These are phyloP conservation scores for Lordiphosa mommai DNA, from an alignment of 1,140 invertebrate species.

Conservation along the genomic window DNA sequence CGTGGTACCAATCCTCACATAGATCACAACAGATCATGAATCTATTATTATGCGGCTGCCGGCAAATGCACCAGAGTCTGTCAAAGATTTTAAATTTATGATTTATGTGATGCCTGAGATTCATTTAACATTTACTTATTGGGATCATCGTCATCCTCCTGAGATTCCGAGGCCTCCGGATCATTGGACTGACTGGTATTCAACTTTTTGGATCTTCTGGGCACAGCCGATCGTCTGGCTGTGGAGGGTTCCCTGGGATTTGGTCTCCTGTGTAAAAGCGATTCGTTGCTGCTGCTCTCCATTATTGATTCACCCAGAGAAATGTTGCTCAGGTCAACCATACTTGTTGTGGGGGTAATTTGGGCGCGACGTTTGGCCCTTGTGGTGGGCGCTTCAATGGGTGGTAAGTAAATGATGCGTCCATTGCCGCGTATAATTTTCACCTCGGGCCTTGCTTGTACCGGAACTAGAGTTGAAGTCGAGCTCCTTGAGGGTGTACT, in stretches of 20 bases:
- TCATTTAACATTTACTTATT: slow-evolving; percentile 80
- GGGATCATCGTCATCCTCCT: slow-evolving; percentile 94
- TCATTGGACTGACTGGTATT: slow-evolving; percentile 63
- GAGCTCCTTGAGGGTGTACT: slow-evolving; percentile 43
- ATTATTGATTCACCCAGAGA: slow-evolving; percentile 28
- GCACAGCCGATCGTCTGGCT: slow-evolving; percentile 21
- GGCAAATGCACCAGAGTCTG: slow-evolving; percentile 97
- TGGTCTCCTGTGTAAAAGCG: slow-evolving; percentile 3
- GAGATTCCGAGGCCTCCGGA: slow-evolving; percentile 84
- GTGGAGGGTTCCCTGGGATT: slow-evolving; percentile 36
- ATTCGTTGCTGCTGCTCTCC: slow-evolving; percentile 36
- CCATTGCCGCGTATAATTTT: slow-evolving; percentile 87
- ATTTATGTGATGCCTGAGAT: background rate
- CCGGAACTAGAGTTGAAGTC: background rate
- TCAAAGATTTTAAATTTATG: background rate
- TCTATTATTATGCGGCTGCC: slow-evolving; percentile 95
- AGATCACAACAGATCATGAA: slow-evolving; percentile 99
- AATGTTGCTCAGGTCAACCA: slow-evolving; percentile 28
- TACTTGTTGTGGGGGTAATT: slow-evolving; percentile 16
- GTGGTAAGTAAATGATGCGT: slow-evolving; percentile 86
- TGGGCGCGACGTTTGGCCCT: slow-evolving; percentile 80
- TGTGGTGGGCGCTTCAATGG: slow-evolving; percentile 89
- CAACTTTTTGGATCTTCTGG: slow-evolving; percentile 43
- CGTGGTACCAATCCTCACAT: slow-evolving; percentile 98
- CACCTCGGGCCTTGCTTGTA: slow-evolving; percentile 60